These are phyloP conservation scores for Caerostris darwini DNA, from an alignment of 1,140 invertebrate species.

Conservation along the genomic window DNA sequence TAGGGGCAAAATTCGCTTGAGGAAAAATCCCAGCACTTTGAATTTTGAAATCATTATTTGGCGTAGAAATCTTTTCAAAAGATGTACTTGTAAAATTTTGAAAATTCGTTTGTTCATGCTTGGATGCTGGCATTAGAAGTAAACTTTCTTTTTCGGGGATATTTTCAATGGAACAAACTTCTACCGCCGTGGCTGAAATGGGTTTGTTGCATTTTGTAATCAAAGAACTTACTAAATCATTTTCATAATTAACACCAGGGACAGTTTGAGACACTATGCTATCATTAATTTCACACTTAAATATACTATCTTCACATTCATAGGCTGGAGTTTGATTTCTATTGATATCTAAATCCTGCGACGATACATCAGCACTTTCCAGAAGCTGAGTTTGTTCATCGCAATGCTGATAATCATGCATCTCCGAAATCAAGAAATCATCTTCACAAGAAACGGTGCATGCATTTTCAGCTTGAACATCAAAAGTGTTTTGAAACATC, in stretches of 20 bases:
- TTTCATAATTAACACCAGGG: neutral
- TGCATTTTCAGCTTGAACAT: neutral
- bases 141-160: neutral
- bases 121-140: neutral
- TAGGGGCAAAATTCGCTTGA: too few relatives aligned
- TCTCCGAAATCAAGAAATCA: too few relatives aligned
- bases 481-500: neutral
- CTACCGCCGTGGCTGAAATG: neutral
- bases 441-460: too few relatives aligned
- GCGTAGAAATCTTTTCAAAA: neutral
- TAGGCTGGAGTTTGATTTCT: too few relatives aligned
- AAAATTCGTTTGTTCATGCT: neutral
- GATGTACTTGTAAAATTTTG: neutral
- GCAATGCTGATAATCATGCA: too few relatives aligned
- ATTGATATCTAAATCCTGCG: too few relatives aligned
- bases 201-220: neutral
- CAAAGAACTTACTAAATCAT: neutral
- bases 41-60: neutral
- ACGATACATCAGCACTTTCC: too few relatives aligned
- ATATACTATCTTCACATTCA: too few relatives aligned
- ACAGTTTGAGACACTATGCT: neutral
- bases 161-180: neutral
- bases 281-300: too few relatives aligned
- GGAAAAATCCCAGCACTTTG: too few relatives aligned
- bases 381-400: too few relatives aligned